Evolutionary conservation across 2,888 invertebrate species (phyloP).

Genomic region (Cheilosia vulpina): DNA sequence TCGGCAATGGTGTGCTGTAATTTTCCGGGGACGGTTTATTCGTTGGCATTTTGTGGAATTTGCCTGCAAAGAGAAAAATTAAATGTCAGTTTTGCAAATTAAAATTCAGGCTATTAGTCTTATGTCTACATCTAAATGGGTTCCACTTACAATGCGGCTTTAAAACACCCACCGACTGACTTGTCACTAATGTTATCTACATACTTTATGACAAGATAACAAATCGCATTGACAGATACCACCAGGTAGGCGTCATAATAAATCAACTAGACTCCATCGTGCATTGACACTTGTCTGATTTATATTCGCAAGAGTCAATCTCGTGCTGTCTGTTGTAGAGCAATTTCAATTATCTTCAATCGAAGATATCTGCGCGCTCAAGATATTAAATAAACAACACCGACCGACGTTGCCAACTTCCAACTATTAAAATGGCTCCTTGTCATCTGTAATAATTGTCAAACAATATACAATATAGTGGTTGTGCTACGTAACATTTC

Average conservation of each 20-base stretch:
- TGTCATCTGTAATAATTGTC: not conserved
- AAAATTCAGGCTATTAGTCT: not conserved
- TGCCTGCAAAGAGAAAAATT: conserved; percentile 76
- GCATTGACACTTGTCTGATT: conserved; percentile 21
- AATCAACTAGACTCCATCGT: conserved; percentile 6
- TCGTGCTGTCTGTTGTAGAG: not conserved
- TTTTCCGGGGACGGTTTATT: conserved; percentile 81
- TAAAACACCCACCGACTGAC: too few species aligned
- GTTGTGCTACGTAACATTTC: too few species aligned
- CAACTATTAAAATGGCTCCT: too few species aligned
- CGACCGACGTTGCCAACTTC: too few species aligned
- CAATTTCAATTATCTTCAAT: conserved; percentile 44
- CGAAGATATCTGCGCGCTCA: not conserved
- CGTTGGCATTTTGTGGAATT: conserved; percentile 82
- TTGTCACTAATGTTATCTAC: not conserved
- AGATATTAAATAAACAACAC: conserved; percentile 45
- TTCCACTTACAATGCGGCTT: not conserved
- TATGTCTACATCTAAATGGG: not conserved
- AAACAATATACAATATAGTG: not conserved
- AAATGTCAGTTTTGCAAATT: too few species aligned
- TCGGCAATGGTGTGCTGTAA: conserved; percentile 68
- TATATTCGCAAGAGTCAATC: not conserved
- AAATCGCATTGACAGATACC: not conserved
- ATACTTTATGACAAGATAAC: conserved; percentile 10
- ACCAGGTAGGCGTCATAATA: not conserved